Base-by-base conservation (phyloP, 1,140 invertebrate species). In the Pseudobourletiella spinata region DNA sequence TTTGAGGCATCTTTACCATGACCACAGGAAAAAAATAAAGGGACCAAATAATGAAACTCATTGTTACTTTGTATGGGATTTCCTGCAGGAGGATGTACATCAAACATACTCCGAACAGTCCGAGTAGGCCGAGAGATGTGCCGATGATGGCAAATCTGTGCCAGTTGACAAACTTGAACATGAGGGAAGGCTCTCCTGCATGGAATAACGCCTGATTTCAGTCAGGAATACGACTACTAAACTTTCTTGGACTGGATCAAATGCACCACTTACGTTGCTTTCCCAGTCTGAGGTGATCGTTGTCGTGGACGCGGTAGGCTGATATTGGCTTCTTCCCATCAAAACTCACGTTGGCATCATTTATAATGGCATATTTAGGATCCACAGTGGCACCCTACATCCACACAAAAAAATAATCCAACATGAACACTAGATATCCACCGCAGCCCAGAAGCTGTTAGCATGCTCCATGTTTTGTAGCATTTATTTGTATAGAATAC, bases 201-300 rank as follows among this genome's bases (percentile, higher is more conserved):
- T 15, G n/a, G 35, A 39, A 39, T 11, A 39, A 39, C n/a, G 11
- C n/a, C n/a, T n/a, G n/a, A n/a, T n/a, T n/a, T n/a, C n/a, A n/a
- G n/a, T n/a, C n/a, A n/a, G n/a, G n/a, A n/a, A n/a, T n/a, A n/a
- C n/a, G n/a, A n/a, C n/a, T n/a, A n/a, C n/a, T n/a, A n/a, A n/a
- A n/a, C n/a, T n/a, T n/a, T 3, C 24, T 44, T 3, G 8, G 32
- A 39, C 32, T 39, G 4, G n/a, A n/a, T n/a, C n/a, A n/a, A n/a
- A n/a, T n/a, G n/a, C n/a, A 11, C 24, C 1, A 44, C 52, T 48
- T 56, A 66, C 64, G 22, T 26, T 18, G 54, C 15, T 43, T 58
- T 22, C 57, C 64, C 25, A 67, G 52, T 43, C 46, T 52, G 1
- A 67, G 32, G 20, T 32, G 54, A n/a, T 64, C 57, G n/a, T 63